Conservation (phyloP, 2,113 vertebrate genomes). For the Podocnemis expansa region DNA sequence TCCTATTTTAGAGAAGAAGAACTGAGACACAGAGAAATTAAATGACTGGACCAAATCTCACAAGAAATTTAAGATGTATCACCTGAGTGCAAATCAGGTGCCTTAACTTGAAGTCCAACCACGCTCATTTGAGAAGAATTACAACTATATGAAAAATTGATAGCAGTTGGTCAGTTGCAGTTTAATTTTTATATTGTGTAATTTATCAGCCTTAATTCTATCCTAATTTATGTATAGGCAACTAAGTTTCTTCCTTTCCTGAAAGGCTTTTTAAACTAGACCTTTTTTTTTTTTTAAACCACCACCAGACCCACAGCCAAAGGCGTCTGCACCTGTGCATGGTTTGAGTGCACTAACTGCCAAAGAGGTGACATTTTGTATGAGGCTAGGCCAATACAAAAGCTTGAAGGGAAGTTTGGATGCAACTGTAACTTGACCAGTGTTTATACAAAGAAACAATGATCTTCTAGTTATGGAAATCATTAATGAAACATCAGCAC, state of each 20-base stretch:
- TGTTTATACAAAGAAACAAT: slow-evolving; percentile 62
- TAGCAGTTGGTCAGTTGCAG: background rate
- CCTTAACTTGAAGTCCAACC: background rate
- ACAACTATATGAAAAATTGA: slow-evolving; percentile 5
- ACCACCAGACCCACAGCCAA: background rate
- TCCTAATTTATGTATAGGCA: slow-evolving; percentile 2
- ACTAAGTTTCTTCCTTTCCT: background rate
- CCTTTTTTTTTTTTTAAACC: slow-evolving; percentile 11
- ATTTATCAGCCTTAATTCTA: background rate
- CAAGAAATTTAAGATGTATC: background rate
- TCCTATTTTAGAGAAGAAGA: background rate
- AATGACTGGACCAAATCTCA: background rate
- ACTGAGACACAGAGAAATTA: background rate
- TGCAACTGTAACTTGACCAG: slow-evolving; percentile 49
- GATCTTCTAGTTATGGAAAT: slow-evolving; percentile 62
- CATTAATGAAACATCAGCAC: slow-evolving; percentile 69
- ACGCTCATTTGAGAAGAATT: background rate
- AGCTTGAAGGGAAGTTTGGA: slow-evolving; percentile 47
- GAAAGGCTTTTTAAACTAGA: background rate
- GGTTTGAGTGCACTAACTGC: slow-evolving; percentile 5
- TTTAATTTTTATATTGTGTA: background rate
- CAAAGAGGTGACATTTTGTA: slow-evolving; percentile 27
- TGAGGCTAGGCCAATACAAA: slow-evolving; percentile 41
- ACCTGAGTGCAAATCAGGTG: slow-evolving; percentile 1
- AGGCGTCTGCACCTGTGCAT: slow-evolving; percentile 5